Percentiles rank a stretch among this genome's conserved stretches.
Conservation (phyloP, 2,113 vertebrate species). For the Corvus moneduloides region DNA sequence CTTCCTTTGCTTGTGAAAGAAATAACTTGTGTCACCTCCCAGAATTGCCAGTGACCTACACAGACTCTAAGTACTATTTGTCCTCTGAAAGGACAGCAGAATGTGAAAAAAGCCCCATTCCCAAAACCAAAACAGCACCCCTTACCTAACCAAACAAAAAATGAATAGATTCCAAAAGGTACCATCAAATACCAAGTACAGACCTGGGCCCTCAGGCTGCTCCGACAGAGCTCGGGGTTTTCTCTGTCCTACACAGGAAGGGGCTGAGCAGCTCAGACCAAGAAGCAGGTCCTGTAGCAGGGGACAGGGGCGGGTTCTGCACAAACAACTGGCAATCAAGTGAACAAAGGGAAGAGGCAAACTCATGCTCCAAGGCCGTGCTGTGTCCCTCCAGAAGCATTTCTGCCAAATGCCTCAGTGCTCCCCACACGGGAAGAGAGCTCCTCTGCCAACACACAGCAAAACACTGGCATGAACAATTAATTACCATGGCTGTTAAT, state of each 20-base stretch:
- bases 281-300: not conserved
- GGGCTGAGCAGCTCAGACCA: constrained; percentile 6
- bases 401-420: not conserved
- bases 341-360: not conserved
- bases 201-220: not conserved
- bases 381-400: not conserved
- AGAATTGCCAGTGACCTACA: not conserved
- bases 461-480: not conserved
- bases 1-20: not conserved
- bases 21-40: not conserved
- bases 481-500: constrained; percentile 60
- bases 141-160: not conserved
- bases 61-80: not conserved
- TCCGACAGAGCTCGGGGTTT: not conserved
- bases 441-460: not conserved
- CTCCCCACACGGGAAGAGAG: not conserved
- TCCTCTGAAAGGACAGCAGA: not conserved
- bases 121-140: not conserved
- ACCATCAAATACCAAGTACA: not conserved
- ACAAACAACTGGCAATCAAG: not conserved
- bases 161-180: not conserved
- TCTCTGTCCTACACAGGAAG: not conserved
- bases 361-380: not conserved
- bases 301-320: not conserved
- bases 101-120: not conserved